A percentile compares a stretch with the other conserved stretches of the same genome.
These are phyloP conservation scores for Anastrepha ludens DNA, from an alignment of 1,140 invertebrate species.

Conservation along the genomic window DNA sequence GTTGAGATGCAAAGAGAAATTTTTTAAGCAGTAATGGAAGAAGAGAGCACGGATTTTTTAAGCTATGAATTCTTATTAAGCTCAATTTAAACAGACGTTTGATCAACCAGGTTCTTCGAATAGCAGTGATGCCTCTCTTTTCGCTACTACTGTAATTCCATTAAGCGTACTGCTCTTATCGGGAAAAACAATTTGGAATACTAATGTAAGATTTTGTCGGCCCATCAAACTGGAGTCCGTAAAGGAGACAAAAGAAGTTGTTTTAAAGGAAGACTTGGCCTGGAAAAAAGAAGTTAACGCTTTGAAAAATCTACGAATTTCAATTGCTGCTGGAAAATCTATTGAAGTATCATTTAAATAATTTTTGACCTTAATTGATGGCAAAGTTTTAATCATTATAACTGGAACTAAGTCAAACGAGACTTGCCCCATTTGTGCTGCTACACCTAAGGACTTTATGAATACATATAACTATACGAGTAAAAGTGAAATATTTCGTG, in stretches of 20 bases:
- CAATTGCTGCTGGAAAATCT: constrained; percentile 35
- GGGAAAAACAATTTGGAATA: constrained; percentile 1
- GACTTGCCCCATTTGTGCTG: constrained; percentile 58
- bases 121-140: constrained; percentile 32
- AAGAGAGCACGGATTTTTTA: not conserved
- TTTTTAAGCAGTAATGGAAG: constrained; percentile 16
- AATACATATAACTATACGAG: constrained; percentile 51
- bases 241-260: constrained; percentile 54
- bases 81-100: constrained; percentile 53
- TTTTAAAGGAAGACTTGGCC: constrained; percentile 46
- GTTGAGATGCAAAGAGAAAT: constrained; percentile 50
- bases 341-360: constrained; percentile 55
- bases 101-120: not conserved
- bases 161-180: not conserved
- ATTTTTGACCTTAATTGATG: constrained; percentile 58
- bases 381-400: constrained; percentile 59
- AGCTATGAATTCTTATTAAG: constrained; percentile 24
- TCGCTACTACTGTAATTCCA: constrained; percentile 51
- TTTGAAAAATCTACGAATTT: constrained; percentile 16
- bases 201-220: constrained; percentile 54
- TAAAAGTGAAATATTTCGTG: constrained; percentile 43
- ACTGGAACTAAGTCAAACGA: constrained; percentile 54
- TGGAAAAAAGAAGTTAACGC: constrained; percentile 51
- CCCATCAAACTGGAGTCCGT: constrained; percentile 54
- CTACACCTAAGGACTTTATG: constrained; percentile 57